Evolutionary conservation across 2,113 vertebrate genomes (phyloP).

Genomic region (Actenoides lindsayi): DNA sequence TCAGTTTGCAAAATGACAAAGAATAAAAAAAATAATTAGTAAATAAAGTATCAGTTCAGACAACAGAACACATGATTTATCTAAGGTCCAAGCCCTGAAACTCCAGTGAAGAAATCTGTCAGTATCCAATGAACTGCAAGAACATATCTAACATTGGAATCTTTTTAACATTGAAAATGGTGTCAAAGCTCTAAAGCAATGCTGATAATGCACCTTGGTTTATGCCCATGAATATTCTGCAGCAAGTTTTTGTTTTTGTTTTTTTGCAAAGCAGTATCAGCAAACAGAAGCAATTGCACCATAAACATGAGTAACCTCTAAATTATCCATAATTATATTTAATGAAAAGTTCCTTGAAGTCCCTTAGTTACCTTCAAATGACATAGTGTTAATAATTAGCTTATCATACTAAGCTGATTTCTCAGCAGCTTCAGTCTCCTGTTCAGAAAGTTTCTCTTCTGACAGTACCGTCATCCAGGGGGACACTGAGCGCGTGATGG

Average conservation of each 20-base stretch:
- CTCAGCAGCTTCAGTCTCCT: constrained; percentile 91
- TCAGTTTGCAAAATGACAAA: constrained; percentile 45
- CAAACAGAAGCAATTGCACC: constrained; percentile 82
- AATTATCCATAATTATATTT: constrained; percentile 71
- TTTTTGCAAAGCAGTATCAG: constrained; percentile 80
- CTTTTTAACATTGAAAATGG: constrained; percentile 42
- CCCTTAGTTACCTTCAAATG: constrained; percentile 72
- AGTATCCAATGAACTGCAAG: constrained; percentile 60
- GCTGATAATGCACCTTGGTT: constrained; percentile 52
- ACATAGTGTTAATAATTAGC: constrained; percentile 62
- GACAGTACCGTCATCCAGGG: constrained; percentile 96
- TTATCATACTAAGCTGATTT: constrained; percentile 83
- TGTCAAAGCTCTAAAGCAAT: constrained; percentile 61
- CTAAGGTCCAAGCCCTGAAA: constrained; percentile 39
- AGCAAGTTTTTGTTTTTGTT: constrained; percentile 49
- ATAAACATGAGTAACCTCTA: constrained; percentile 83
- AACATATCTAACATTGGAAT: constrained; percentile 1
- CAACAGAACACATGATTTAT: constrained; percentile 19
- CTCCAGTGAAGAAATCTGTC: constrained; percentile 37
- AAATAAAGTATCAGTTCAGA: constrained; percentile 7
- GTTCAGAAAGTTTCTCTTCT: constrained; percentile 92
- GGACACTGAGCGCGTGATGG: constrained; percentile 90
- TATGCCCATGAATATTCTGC: constrained; percentile 62
- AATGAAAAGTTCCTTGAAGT: constrained; percentile 77
- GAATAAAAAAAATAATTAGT: background rate